Evolutionary conservation across 2,113 vertebrate species (phyloP).

Genomic region (Ameiurus melas): DNA sequence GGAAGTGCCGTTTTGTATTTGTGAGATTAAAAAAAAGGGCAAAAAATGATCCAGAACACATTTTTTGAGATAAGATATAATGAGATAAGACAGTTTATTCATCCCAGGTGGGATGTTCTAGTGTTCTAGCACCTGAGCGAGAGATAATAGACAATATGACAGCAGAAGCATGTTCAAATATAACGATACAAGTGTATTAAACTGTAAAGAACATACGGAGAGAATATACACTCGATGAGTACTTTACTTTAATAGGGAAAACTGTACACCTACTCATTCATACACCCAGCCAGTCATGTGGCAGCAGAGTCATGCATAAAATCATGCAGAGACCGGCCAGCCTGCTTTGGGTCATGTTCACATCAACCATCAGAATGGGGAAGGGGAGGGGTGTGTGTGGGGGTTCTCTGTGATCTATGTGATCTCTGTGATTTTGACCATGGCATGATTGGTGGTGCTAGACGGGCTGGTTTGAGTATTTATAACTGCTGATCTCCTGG

Average conservation of each 20-base stretch:
- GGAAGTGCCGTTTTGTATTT: not conserved
- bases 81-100: not conserved
- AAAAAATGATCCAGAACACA: not conserved
- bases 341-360: not conserved
- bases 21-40: not conserved
- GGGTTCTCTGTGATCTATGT: too few species aligned
- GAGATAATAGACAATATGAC: not conserved
- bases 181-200: not conserved
- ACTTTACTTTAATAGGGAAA: not conserved
- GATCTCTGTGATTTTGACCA: too few species aligned
- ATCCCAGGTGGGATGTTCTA: not conserved
- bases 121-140: not conserved
- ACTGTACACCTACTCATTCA: too few species aligned
- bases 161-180: not conserved
- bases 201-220: not conserved
- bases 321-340: too few species aligned
- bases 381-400: too few species aligned
- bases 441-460: too few species aligned
- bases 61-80: not conserved
- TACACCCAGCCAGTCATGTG: not conserved
- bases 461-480: not conserved
- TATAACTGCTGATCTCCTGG: not conserved
- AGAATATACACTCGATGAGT: not conserved
- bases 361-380: too few species aligned
- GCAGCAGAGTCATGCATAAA: too few species aligned